Evolutionary conservation across 2,113 vertebrate species (phyloP).

Genomic region (Ifrita kowaldi): DNA sequence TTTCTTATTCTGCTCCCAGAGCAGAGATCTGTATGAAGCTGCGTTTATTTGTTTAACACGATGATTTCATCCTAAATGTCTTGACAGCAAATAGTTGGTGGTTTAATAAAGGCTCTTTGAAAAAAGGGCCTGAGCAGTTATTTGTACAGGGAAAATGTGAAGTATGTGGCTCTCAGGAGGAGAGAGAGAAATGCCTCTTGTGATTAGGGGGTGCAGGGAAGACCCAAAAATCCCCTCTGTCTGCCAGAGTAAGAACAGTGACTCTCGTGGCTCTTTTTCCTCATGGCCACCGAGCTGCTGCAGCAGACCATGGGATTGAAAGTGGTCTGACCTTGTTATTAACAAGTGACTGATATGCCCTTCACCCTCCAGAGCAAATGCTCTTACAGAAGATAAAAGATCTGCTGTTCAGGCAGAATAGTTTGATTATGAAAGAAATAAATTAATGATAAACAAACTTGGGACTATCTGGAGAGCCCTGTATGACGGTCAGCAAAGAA

Average conservation of each 20-base stretch:
- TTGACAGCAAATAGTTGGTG: slow-evolving; percentile 81
- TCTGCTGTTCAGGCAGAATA: neutral
- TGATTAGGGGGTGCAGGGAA: neutral
- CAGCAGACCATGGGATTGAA: neutral
- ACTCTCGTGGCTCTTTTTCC: neutral
- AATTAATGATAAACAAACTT: neutral
- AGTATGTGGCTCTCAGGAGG: slow-evolving; percentile 50
- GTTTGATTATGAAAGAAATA: neutral
- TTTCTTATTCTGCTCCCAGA: slow-evolving; percentile 82
- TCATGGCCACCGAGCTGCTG: neutral
- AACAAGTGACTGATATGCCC: neutral
- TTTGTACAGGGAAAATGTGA: slow-evolving; percentile 63
- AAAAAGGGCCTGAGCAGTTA: slow-evolving; percentile 61
- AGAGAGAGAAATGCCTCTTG: slow-evolving; percentile 39
- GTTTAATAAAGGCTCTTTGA: slow-evolving; percentile 81
- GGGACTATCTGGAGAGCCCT: neutral
- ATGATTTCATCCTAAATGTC: slow-evolving; percentile 85
- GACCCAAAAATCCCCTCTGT: neutral
- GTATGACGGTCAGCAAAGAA: neutral
- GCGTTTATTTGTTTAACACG: slow-evolving; percentile 84
- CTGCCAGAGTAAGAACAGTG: neutral
- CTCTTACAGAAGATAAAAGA: neutral
- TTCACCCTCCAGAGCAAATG: neutral
- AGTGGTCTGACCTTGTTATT: slow-evolving; percentile 24
- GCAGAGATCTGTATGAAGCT: slow-evolving; percentile 78